Evolutionary conservation across 2,888 invertebrate genomes (phyloP).

Genomic region (Nymphalis c-album): DNA sequence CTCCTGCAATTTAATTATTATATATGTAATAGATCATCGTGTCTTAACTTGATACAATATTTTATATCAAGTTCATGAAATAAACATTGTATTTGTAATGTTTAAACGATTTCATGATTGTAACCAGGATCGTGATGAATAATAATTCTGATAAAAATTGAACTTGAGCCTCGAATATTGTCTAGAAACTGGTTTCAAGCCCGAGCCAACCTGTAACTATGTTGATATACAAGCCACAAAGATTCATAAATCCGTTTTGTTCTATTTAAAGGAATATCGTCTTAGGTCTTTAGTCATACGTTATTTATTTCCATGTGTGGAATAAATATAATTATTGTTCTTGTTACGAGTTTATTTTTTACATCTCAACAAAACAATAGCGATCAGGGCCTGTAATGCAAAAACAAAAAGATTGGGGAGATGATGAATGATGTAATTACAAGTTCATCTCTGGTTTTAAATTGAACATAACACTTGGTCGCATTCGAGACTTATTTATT

Average conservation of each 20-base stretch:
- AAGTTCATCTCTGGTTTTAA: background rate
- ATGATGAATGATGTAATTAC: constrained; percentile 17
- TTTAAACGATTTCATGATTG: constrained; percentile 6
- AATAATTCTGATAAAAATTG: constrained; percentile 8
- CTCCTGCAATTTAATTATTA: too few species aligned
- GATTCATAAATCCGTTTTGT: background rate
- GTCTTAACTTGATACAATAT: background rate
- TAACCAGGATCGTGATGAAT: constrained; percentile 6
- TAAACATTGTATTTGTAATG: constrained; percentile 4
- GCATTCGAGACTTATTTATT: too few species aligned
- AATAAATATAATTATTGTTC: background rate
- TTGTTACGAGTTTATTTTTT: constrained; percentile 1
- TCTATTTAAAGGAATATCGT: background rate
- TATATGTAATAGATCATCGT: too few species aligned
- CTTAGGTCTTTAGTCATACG: background rate
- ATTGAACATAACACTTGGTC: background rate
- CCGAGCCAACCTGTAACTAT: constrained; percentile 3
- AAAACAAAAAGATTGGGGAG: constrained; percentile 1
- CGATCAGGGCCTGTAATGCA: background rate
- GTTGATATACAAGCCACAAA: background rate
- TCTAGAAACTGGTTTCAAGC: constrained; percentile 5
- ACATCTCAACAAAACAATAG: constrained; percentile 17
- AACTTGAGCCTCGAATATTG: constrained; percentile 4
- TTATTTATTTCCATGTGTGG: background rate
- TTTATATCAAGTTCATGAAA: constrained; percentile 1